Evolutionary conservation across 2,888 invertebrate species (phyloP), one percentile per base, ranked within the genome.

Genomic region (Onthophagus sagittarius): DNA sequence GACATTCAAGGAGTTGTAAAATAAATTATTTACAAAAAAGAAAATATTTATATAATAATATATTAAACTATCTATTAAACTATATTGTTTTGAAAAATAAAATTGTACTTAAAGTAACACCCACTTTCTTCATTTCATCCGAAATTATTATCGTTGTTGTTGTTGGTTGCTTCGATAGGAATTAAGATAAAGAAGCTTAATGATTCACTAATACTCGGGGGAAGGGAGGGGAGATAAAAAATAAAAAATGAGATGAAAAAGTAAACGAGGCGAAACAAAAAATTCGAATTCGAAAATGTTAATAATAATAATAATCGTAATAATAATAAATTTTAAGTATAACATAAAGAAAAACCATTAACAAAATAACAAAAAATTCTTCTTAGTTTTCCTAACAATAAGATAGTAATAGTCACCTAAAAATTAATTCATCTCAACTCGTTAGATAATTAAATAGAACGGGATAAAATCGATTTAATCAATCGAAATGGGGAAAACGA

Each of bases 1-100:
- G 82, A 81, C 81, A 80, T 79, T 81, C 77, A 81, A 77, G 78
- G 77, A 76, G 78, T 77, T 76, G 75, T 63, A 78, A 80, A 81
- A 77, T 78, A 79, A 77, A 78, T 79, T 80, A 80, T 82, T 79
- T 79, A 80, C 79, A 80, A 77, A 80, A 75, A 69, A 72, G 63
- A 72, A 64, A 76, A 75, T 73, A 72, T 67, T 53, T 73, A 75
- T 73, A 71, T 75, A 78, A 79, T 53, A 53, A 53, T 53, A 53
- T 53, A 53, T 53, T 53, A 53, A 53, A 53, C 39, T 53, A 53
- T 53, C 39, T 53, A 53, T 53, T 53, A 53, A 80, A 78, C 80
- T 74, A 74, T 72, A 72, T 23, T 31, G 32, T 72, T 75, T 79
- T 79, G 82, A 81, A 80, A 80, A 23, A 23, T 23, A 79, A 80